phyloP scores from a whole-genome alignment of 1,140 invertebrate species.

The Drosophila littoralis region DNA sequence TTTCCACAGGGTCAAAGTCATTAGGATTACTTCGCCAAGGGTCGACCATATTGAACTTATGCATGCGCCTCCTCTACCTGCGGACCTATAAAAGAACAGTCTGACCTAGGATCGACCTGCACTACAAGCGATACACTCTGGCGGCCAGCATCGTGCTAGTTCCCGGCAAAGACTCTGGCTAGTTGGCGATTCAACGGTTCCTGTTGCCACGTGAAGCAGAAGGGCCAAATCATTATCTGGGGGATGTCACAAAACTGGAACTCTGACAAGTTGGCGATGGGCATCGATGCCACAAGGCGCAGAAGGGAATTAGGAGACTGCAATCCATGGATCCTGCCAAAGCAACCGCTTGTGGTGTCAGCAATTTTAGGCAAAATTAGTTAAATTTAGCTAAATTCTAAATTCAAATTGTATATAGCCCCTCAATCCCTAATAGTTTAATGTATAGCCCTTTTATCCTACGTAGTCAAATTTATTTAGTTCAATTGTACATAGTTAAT shows the following conservation, averaged over 20 bases:
- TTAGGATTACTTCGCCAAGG: conserved; percentile 38
- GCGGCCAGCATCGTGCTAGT: conserved; percentile 42
- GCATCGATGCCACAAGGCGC: not conserved
- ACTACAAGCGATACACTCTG: conserved; percentile 59
- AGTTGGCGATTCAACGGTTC: conserved; percentile 2
- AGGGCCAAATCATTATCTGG: not conserved
- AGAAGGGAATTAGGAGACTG: not conserved
- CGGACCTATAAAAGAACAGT: conserved; percentile 52
- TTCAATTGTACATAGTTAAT: conserved; percentile 44
- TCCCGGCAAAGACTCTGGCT: conserved; percentile 8
- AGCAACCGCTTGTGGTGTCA: conserved; percentile 11
- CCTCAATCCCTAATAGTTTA: not conserved
- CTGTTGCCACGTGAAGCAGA: not conserved
- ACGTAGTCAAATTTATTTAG: conserved; percentile 26
- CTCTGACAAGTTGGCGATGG: not conserved
- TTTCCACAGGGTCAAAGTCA: conserved; percentile 70
- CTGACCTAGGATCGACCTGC: conserved; percentile 45
- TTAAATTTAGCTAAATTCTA: conserved; percentile 49
- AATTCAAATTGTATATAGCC: conserved; percentile 40
- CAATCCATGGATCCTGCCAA: conserved; percentile 2
- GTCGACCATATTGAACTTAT: not conserved
- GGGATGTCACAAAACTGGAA: conserved; percentile 43
- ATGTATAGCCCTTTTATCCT: conserved; percentile 2
- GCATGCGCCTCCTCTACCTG: conserved; percentile 45
- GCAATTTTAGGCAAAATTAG: conserved; percentile 20